phyloP scores from a whole-genome alignment of 2,113 vertebrate genomes.

The Oncorhynchus clarkii region DNA sequence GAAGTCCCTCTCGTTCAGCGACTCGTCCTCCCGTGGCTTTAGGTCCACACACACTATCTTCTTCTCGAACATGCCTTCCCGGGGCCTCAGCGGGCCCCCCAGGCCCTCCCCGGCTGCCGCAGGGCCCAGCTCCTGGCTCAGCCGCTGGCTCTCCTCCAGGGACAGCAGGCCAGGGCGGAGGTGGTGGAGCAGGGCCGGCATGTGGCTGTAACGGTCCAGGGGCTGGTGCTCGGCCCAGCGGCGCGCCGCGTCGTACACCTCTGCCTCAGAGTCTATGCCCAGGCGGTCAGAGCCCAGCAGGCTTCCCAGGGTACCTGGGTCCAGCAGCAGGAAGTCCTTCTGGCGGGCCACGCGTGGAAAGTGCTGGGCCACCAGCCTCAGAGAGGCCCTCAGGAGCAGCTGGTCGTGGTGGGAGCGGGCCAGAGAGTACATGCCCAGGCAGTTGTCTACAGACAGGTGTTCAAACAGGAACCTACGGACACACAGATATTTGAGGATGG shows the following conservation, averaged over 20 bases:
- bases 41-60: conserved; percentile 81
- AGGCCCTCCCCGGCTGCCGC: conserved; percentile 62
- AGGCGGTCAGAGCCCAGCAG: conserved; percentile 80
- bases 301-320: conserved; percentile 76
- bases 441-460: conserved; percentile 79
- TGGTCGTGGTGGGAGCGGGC: conserved; percentile 81
- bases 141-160: conserved; percentile 72
- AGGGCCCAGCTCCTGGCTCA: conserved; percentile 73
- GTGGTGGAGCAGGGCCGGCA: conserved; percentile 73
- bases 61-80: conserved; percentile 83
- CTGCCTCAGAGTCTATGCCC: conserved; percentile 76
- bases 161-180: conserved; percentile 76
- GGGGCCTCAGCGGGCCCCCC: conserved; percentile 72
- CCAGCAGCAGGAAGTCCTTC: conserved; percentile 77
- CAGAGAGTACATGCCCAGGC: conserved; percentile 80
- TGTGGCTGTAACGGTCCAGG: conserved; percentile 70
- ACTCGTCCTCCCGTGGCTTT: conserved; percentile 73
- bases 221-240: conserved; percentile 79
- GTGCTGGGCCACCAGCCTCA: conserved; percentile 77
- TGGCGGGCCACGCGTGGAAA: conserved; percentile 76
- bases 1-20: conserved; percentile 63
- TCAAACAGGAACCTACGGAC: conserved; percentile 76
- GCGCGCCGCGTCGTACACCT: conserved; percentile 77
- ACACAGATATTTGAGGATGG: neutral
- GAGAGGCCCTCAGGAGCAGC: conserved; percentile 76